Evolutionary conservation across 2,888 invertebrate species (phyloP).

Genomic region (Tyria jacobaeae): DNA sequence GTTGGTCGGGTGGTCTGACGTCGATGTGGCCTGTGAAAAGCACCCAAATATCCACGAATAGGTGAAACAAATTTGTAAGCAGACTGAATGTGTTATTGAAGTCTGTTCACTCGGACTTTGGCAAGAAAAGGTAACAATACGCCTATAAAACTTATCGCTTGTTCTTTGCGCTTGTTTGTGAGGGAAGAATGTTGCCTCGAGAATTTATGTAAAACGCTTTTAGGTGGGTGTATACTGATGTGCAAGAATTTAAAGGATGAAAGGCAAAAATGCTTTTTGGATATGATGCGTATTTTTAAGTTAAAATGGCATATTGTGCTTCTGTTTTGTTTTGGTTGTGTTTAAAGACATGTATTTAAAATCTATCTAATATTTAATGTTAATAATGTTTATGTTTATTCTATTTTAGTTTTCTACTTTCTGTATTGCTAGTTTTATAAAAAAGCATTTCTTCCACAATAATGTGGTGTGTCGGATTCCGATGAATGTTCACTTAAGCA

Average conservation of each 20-base stretch:
- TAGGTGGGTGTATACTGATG: slow-evolving; percentile 38
- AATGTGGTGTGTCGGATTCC: slow-evolving; percentile 36
- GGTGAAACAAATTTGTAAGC: slow-evolving; percentile 75
- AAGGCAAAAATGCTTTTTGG: slow-evolving; percentile 31
- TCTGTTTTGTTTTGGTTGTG: background rate
- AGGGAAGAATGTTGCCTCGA: slow-evolving; percentile 50
- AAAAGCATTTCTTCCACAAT: background rate
- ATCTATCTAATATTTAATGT: too few species aligned
- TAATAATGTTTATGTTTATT: too few species aligned
- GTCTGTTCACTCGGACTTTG: slow-evolving; percentile 47
- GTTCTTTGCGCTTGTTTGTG: slow-evolving; percentile 59
- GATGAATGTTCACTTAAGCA: slow-evolving; percentile 61
- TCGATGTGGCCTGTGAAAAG: slow-evolving; percentile 54
- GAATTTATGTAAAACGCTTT: slow-evolving; percentile 51
- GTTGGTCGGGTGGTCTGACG: slow-evolving; percentile 66
- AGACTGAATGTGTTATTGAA: slow-evolving; percentile 64
- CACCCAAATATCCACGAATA: slow-evolving; percentile 64
- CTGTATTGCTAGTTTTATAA: background rate
- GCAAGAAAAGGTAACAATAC: slow-evolving; percentile 72
- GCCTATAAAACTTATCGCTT: slow-evolving; percentile 78
- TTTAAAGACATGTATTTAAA: too few species aligned
- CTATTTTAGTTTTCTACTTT: background rate
- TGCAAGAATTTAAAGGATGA: slow-evolving; percentile 28
- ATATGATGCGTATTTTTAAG: slow-evolving; percentile 23
- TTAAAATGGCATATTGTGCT: slow-evolving; percentile 17